phyloP scores from a whole-genome alignment of 1,140 invertebrate species.

The Myzus persicae region DNA sequence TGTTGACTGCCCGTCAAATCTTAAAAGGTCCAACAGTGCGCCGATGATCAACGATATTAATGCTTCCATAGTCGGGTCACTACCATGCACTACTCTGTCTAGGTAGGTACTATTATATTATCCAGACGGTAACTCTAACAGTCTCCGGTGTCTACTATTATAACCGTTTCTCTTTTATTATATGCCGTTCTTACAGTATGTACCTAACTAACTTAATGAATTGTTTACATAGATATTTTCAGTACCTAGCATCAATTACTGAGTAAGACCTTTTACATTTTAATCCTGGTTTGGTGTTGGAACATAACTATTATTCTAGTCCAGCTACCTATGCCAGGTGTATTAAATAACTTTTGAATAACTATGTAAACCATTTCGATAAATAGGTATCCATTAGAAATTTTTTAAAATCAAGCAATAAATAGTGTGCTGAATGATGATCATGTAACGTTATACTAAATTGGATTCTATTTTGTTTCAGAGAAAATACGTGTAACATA shows the following conservation, averaged over 20 bases:
- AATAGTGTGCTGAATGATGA: neutral
- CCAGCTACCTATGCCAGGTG: neutral
- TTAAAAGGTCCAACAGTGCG: conserved; percentile 83
- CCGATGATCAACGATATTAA: conserved; percentile 80
- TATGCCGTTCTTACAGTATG: neutral
- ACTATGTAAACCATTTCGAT: neutral
- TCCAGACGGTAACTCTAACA: neutral
- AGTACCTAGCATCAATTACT: neutral
- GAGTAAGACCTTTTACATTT: neutral
- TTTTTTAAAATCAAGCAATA: neutral
- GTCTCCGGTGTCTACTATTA: neutral
- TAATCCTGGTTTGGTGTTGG: conserved; percentile 35
- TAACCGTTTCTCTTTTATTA: neutral
- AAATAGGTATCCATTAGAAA: neutral
- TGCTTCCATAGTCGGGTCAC: conserved; percentile 65
- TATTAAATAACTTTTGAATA: neutral
- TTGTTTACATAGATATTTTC: neutral
- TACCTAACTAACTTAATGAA: neutral
- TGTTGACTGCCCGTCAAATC: conserved; percentile 69
- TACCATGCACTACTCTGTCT: neutral
- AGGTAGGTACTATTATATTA: neutral
- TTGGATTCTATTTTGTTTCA: conserved; percentile 35
- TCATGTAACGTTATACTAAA: neutral
- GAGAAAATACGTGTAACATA: conserved; percentile 16
- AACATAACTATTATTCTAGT: conserved; percentile 32